Evolutionary conservation across 2,888 invertebrate species (phyloP), one percentile per base, ranked within the genome.

Genomic region (Callinectes sapidus): DNA sequence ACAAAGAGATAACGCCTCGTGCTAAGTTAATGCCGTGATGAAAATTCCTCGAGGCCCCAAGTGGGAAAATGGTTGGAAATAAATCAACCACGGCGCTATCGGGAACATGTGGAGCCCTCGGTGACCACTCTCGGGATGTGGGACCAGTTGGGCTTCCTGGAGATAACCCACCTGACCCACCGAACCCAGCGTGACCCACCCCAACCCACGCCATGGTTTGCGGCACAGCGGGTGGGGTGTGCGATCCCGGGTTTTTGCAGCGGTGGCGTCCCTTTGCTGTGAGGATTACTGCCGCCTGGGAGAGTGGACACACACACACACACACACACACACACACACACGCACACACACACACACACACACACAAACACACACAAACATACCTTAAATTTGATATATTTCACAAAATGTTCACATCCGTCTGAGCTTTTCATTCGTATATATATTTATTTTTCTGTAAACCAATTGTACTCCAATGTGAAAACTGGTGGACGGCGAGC

Each of bases 221-320:
- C 8, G 81, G 32, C 81, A 16, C 81, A 35, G 81, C 81, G 81
- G 81, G 71, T 71, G 23, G 23, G n/a, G 28, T n/a, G 71, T 3
- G 35, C 81, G 89, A 48, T n/a, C 42, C 42, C 89, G 42, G 71
- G 42, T 39, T 71, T 61, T 89, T 71, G 42, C 71, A 71, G 35
- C n/a, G 35, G 89, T 71, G 54, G 55, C 55, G 42, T n/a, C 89
- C 35, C 35, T 89, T 39, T 89, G 71, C 28, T 89, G 48, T 39
- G 35, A 89, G 89, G 89, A 89, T 89, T 89, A 89, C 66, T 39
- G 28, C n/a, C 28, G 39, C 89, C 61, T 89, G 66, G 61, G 66
- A 39, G 66, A 42, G 66, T 61, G 61, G 54, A 35, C 81, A 35
- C 81, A 81, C 81, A 81, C 81, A 81, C 81, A 81, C 81, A 81